Conservation (phyloP, 2,888 invertebrate genomes). For the Sussaba pulchella region DNA sequence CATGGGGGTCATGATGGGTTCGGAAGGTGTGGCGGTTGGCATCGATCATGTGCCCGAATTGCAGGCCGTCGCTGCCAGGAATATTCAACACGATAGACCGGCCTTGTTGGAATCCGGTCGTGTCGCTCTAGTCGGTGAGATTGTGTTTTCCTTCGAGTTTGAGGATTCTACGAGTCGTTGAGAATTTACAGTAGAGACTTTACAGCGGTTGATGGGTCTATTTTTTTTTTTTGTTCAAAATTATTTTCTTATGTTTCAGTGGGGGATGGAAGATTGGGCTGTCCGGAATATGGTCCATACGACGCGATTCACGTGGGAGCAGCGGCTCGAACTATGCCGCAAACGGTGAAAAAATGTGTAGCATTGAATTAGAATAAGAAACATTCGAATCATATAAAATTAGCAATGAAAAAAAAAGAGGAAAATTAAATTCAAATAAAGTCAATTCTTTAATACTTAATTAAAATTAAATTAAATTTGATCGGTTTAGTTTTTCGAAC, state of each 20-base stretch:
- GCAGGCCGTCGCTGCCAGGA: slow-evolving; percentile 90
- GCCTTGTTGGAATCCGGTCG: slow-evolving; percentile 89
- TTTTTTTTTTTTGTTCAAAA: neutral
- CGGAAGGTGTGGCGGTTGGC: slow-evolving; percentile 90
- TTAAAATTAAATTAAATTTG: too few species aligned
- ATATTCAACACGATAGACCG: slow-evolving; percentile 91
- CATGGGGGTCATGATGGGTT: slow-evolving; percentile 94
- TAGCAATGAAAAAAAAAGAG: too few species aligned
- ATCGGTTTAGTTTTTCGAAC: too few species aligned
- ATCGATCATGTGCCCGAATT: slow-evolving; percentile 96
- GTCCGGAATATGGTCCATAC: slow-evolving; percentile 91
- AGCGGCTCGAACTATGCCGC: slow-evolving; percentile 92
- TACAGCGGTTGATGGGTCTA: too few species aligned
- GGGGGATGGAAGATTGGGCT: slow-evolving; percentile 96
- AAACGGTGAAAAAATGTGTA: slow-evolving; percentile 86
- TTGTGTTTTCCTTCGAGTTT: neutral
- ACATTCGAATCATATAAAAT: too few species aligned
- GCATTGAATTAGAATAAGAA: neutral
- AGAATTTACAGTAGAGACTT: neutral
- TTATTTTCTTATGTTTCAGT: slow-evolving; percentile 84
- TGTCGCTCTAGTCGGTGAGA: slow-evolving; percentile 89
- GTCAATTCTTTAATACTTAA: too few species aligned
- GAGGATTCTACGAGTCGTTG: neutral
- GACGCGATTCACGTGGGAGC: slow-evolving; percentile 98
- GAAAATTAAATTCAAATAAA: too few species aligned